phyloP scores from a whole-genome alignment of 2,113 vertebrate genomes.

The Osmerus mordax region DNA sequence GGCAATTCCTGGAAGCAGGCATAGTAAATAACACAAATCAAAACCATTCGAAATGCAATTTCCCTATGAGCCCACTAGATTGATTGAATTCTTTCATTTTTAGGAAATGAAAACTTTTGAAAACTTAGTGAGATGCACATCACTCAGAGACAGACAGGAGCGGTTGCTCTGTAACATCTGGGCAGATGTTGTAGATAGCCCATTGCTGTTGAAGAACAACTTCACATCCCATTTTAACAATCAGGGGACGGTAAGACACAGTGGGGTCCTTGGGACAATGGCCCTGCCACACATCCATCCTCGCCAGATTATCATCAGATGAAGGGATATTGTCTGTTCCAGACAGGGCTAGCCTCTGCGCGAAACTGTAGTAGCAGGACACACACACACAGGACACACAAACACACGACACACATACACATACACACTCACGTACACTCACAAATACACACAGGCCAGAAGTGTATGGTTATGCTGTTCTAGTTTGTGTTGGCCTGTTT shows the following conservation, averaged over 20 bases:
- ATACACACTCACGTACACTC: not conserved
- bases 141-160: not conserved
- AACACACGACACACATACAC: not conserved
- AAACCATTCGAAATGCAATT: too few relatives aligned
- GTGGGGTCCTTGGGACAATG: not conserved
- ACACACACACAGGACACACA: too few relatives aligned
- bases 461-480: too few relatives aligned
- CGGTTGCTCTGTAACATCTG: not conserved
- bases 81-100: too few relatives aligned
- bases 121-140: not conserved
- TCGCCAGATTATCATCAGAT: constrained; percentile 14
- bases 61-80: too few relatives aligned
- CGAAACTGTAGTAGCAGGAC: too few relatives aligned
- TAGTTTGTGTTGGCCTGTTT: too few relatives aligned
- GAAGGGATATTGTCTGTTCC: not conserved
- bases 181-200: not conserved
- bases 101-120: not conserved
- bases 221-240: not conserved
- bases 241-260: not conserved
- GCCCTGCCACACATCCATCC: constrained; percentile 2
- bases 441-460: too few relatives aligned
- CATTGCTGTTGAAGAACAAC: not conserved
- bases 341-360: not conserved
- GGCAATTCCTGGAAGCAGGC: too few relatives aligned
- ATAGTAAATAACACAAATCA: too few relatives aligned